Evolutionary conservation across 2,797 vertebrate species (phyloP).

Genomic region (Danio aesculapii): DNA sequence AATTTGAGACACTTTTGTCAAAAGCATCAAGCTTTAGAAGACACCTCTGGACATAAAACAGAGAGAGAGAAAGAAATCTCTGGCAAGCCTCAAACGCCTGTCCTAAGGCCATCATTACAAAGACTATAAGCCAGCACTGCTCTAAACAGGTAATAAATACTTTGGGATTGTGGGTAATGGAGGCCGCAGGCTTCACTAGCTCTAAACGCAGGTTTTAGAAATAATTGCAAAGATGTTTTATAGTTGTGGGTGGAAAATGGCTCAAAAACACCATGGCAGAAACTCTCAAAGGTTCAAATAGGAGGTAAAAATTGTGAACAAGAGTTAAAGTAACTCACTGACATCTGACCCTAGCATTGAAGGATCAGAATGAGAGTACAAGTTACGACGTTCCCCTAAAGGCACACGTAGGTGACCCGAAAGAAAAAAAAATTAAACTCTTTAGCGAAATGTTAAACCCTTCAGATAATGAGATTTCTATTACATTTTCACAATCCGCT

Average conservation of each 20-base stretch:
- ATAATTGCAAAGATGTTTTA: slow-evolving; percentile 68
- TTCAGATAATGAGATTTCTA: slow-evolving; percentile 11
- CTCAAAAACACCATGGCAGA: background rate
- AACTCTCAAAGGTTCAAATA: slow-evolving; percentile 40
- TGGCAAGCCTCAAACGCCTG: slow-evolving; percentile 39
- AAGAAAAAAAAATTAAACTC: background rate
- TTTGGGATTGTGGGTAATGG: slow-evolving; percentile 73
- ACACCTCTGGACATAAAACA: slow-evolving; percentile 16
- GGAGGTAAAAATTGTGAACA: slow-evolving; percentile 6
- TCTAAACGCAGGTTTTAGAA: slow-evolving; percentile 74
- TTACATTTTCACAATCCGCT: too few species aligned
- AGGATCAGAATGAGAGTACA: background rate
- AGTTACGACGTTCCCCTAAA: slow-evolving; percentile 7
- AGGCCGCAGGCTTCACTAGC: slow-evolving; percentile 67
- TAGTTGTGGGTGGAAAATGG: slow-evolving; percentile 37
- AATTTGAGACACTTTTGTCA: slow-evolving; percentile 64
- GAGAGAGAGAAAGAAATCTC: slow-evolving; percentile 18
- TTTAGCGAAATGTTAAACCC: slow-evolving; percentile 24
- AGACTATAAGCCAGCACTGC: slow-evolving; percentile 56
- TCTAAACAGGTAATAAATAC: slow-evolving; percentile 72
- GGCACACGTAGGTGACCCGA: background rate
- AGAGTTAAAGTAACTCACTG: background rate
- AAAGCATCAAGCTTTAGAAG: slow-evolving; percentile 52
- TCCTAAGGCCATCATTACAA: slow-evolving; percentile 68
- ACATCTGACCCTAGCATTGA: background rate